A percentile compares a stretch with the other conserved stretches of the same genome.
phyloP scores from a whole-genome alignment of 30 jellyfish, hydroid and myxozoan species.

The Aurelia coerulea region DNA sequence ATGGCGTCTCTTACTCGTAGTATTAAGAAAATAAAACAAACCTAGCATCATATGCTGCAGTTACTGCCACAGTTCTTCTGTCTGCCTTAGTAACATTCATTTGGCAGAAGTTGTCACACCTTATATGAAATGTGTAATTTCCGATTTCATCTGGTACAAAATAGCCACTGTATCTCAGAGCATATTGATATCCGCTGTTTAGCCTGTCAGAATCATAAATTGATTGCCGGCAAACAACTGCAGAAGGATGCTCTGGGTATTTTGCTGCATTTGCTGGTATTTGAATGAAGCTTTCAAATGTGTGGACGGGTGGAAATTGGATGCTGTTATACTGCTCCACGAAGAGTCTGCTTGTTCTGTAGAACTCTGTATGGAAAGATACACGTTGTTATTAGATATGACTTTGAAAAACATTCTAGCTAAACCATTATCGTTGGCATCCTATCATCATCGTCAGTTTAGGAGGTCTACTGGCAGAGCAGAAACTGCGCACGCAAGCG shows the following conservation, averaged over 20 bases:
- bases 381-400: neutral
- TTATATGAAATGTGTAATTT: neutral
- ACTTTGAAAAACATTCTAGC: neutral
- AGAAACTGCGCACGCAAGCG: too few species aligned
- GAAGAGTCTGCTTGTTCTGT: neutral
- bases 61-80: neutral
- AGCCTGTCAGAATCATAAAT: neutral
- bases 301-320: neutral
- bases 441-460: too few species aligned
- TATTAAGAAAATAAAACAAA: neutral
- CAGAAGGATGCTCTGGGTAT: neutral
- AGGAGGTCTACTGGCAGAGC: too few species aligned
- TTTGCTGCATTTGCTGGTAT: neutral
- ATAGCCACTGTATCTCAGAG: slow-evolving; percentile 34
- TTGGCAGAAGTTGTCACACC: slow-evolving; percentile 12
- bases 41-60: neutral
- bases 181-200: neutral
- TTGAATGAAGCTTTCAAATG: neutral
- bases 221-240: slow-evolving; percentile 1
- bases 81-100: neutral
- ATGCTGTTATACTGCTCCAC: neutral
- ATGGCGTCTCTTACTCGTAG: neutral
- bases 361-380: neutral
- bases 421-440: neutral
- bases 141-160: slow-evolving; percentile 4